Base-by-base conservation (phyloP, 2,888 invertebrate species). In the Orthosia incerta region DNA sequence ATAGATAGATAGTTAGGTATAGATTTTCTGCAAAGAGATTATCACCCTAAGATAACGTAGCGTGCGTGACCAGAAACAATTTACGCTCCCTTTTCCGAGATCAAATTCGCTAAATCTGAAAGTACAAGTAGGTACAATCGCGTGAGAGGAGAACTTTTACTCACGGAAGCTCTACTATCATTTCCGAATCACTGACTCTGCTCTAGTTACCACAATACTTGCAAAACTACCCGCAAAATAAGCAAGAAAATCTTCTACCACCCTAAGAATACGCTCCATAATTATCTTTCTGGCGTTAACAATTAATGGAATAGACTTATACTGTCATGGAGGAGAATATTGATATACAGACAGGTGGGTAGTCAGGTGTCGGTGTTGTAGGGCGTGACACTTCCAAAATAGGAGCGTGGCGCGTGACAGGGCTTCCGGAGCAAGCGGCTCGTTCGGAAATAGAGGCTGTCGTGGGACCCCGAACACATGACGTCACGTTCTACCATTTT, bases 361-460 rank as follows among this genome's bases (percentile, higher is more conserved):
- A 60, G 15, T 45, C 72, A 63, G 60, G 61, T 74, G 72, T 67
- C 73, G 51, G 61, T 56, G 51, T 67, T 60, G 56, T 71, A 63
- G 76, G 76, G 84, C 76, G 79, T 82, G 80, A 75, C 65, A 80
- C 70, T 83, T 79, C 76, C 83, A 86, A 84, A 86, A 83, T 78
- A 68, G 80, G 76, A 82, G 67, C 78, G 63, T 79, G 80, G 76
- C 85, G 85, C 89, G 88, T 90, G 91, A 89, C 90, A 81, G 76
- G 80, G 87, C 85, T 91, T 92, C 94, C 92, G 90, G 85, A 84
- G 76, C 74, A 71, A 77, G 72, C 74, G 80, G 88, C 85, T 87
- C 86, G 83, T 87, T 89, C 92, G 94, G 94, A 95, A 94, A 94
- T 94, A 89, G 90, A 93, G 88, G 86, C 89, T 93, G 93, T 91